Evolutionary conservation across 2,797 vertebrate species (phyloP).

Genomic region (Enteromius radiatus): DNA sequence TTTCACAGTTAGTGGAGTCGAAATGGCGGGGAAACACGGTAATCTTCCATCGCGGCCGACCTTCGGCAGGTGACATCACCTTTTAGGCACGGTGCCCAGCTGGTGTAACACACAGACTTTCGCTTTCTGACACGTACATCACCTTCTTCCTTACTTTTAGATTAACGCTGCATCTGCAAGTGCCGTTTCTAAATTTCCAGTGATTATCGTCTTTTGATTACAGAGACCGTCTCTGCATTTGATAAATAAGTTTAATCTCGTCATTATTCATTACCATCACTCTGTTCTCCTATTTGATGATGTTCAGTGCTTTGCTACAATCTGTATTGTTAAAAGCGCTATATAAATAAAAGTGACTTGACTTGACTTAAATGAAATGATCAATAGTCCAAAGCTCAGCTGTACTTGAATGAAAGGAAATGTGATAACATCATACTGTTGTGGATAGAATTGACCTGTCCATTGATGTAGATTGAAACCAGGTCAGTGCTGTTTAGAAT

Average conservation of each 20-base stretch:
- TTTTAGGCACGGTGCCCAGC: constrained; percentile 64
- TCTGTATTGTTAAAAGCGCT: too few relatives aligned
- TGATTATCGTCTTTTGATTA: too few relatives aligned
- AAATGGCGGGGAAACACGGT: constrained; percentile 28
- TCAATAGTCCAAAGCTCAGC: not conserved
- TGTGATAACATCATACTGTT: not conserved
- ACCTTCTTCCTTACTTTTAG: constrained; percentile 35
- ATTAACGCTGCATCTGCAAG: not conserved
- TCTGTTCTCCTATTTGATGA: too few relatives aligned
- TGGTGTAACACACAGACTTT: constrained; percentile 50
- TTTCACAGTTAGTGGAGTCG: not conserved
- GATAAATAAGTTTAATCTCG: too few relatives aligned
- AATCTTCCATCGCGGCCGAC: constrained; percentile 62
- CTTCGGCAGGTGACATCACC: constrained; percentile 70
- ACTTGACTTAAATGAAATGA: not conserved
- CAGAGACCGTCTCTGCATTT: too few relatives aligned
- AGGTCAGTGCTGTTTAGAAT: not conserved
- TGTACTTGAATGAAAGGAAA: not conserved
- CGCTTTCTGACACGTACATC: constrained; percentile 29
- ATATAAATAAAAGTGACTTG: too few relatives aligned
- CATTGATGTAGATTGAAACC: not conserved
- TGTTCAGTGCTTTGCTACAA: too few relatives aligned
- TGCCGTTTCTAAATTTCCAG: not conserved
- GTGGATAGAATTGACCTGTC: not conserved
- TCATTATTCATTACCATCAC: too few relatives aligned